Percentiles rank a stretch among this genome's conserved stretches.
phyloP scores from a whole-genome alignment of 1,140 invertebrate genomes.

The Ridgeia piscesae region DNA sequence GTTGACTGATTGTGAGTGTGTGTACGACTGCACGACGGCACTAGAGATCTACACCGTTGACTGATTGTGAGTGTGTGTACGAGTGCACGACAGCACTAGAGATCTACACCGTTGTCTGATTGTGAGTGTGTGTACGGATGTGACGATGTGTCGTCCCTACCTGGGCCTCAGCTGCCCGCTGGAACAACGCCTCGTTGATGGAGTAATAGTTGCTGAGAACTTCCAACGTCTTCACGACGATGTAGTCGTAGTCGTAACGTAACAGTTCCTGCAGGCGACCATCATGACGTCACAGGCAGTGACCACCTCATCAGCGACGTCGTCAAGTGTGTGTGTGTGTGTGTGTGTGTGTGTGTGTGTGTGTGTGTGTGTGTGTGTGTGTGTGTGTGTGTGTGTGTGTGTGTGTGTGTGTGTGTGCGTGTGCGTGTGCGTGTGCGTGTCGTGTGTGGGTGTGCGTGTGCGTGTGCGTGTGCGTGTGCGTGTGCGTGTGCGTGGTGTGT shows the following conservation, averaged over 20 bases:
- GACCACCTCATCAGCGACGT: no score
- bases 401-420: constrained; percentile 18
- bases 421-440: no score
- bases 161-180: constrained; percentile 27
- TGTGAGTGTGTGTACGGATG: not conserved
- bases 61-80: not conserved
- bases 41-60: not conserved
- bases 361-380: constrained; percentile 22
- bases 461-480: not conserved
- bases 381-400: constrained; percentile 17
- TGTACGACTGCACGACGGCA: not conserved
- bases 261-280: constrained; percentile 23
- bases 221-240: constrained; percentile 27
- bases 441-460: not conserved
- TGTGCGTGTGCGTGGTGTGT: no score
- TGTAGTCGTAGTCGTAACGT: constrained; percentile 31
- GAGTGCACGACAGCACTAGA: no score
- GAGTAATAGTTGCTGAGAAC: constrained; percentile 30
- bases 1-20: not conserved
- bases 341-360: constrained; percentile 16
- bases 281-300: not conserved
- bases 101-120: not conserved
- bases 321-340: constrained; percentile 8
- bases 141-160: not conserved
- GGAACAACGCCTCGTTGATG: constrained; percentile 27